These are phyloP conservation scores for Andrena trimmerana DNA, from an alignment of 2,888 invertebrate genomes.

Conservation along the genomic window DNA sequence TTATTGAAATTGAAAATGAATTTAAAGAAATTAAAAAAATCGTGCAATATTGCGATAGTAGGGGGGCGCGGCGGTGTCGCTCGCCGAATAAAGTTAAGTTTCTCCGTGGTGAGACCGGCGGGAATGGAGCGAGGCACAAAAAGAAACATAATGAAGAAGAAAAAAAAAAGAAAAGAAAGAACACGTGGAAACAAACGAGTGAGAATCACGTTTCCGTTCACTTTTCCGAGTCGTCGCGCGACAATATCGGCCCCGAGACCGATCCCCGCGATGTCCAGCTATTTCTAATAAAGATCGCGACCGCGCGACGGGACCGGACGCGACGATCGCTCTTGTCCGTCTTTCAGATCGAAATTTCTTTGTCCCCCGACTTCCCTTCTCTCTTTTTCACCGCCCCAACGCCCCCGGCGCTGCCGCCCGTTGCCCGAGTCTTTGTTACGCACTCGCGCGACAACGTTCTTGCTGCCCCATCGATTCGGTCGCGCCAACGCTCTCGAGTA, in stretches of 20 bases:
- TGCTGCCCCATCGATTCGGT: not conserved
- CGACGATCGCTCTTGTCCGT: constrained; percentile 29
- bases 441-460: constrained; percentile 14
- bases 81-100: constrained; percentile 77
- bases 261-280: constrained; percentile 15
- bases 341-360: constrained; percentile 40
- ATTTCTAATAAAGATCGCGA: constrained; percentile 19
- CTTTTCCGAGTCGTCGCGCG: constrained; percentile 62
- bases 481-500: constrained; percentile 1
- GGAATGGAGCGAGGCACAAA: constrained; percentile 55
- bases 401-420: too few relatives aligned
- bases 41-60: constrained; percentile 84
- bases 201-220: constrained; percentile 66
- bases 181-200: constrained; percentile 50
- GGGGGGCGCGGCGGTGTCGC: constrained; percentile 79
- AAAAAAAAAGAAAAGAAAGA: not conserved
- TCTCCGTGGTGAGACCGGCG: constrained; percentile 54
- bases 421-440: constrained; percentile 9
- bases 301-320: constrained; percentile 11
- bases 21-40: constrained; percentile 78
- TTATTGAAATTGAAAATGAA: constrained; percentile 85
- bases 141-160: constrained; percentile 10
- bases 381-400: not conserved
- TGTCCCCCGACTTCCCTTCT: constrained; percentile 1
- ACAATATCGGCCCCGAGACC: constrained; percentile 19